Percentiles rank a stretch among this genome's conserved stretches.
These are phyloP conservation scores for Iguana delicatissima DNA, from an alignment of 2,797 vertebrate species.

Conservation along the genomic window DNA sequence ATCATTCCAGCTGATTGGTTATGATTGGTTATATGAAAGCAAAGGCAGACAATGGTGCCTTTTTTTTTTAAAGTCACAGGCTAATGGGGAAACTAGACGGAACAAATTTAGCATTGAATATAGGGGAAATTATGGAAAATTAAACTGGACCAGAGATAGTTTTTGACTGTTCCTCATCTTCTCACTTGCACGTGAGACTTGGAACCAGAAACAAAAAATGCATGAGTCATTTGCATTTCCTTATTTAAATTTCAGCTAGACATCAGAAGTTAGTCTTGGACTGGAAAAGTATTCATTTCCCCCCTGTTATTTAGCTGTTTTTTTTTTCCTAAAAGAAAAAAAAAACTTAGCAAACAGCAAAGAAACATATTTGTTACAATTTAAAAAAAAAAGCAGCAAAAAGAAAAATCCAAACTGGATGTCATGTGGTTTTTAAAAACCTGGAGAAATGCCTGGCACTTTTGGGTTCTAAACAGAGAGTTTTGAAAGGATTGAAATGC, in stretches of 20 bases:
- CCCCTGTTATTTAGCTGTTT: background rate
- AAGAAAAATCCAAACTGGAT: conserved; percentile 8
- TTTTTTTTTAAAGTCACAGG: background rate
- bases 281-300: background rate
- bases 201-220: background rate
- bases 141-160: background rate
- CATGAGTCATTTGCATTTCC: background rate
- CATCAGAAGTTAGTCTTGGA: background rate
- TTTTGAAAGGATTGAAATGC: conserved; percentile 32
- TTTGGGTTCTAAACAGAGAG: conserved; percentile 36
- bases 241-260: background rate
- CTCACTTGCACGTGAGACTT: background rate
- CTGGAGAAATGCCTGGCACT: conserved; percentile 41
- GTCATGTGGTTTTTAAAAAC: conserved; percentile 23
- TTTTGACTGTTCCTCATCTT: background rate
- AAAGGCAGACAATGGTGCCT: background rate
- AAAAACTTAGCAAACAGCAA: background rate
- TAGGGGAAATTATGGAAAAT: too few species aligned
- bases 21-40: background rate
- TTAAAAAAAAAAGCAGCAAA: background rate
- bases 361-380: conserved; percentile 13
- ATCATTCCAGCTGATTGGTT: background rate
- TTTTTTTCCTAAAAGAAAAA: background rate
- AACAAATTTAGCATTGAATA: background rate
- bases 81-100: background rate